Base-by-base conservation (phyloP, 64 coral and sea anemone genomes). In the Pocillopora verrucosa region DNA sequence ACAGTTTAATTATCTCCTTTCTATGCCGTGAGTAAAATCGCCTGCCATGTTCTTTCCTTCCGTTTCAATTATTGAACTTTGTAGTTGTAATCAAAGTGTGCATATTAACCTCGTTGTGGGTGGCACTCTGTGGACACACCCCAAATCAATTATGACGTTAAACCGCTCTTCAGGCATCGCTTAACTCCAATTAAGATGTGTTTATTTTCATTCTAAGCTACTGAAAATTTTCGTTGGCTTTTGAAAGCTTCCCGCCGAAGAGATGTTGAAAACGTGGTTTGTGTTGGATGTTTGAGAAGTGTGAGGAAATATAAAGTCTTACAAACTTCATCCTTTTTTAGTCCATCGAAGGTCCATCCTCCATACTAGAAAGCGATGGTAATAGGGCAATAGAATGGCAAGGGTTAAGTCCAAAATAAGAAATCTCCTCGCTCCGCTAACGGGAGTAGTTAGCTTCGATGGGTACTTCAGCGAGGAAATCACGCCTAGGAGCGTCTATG, bases 81-180 rank as follows among this genome's bases (percentile, higher is more conserved):
- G 20, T 20, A 25, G 63, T 56, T 85, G 82, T 85, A 85, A 84
- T 84, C 65, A 45, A 69, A 85, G 57, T 72, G 38, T 85, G 68
- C 64, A 72, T 85, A 85, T 67, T 85, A 22, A 67, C 72, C 24
- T 58, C 82, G 5, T 19, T 72, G 82, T 85, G 82, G 82, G 82
- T 85, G 82, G 82, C 51, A 72, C 82, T 19, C 12, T 62, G 64
- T 68, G 68, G 82, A 72, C 65, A 22, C 56, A 70, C 4, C 41
- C 7, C 7, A 70, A 72, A 57, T 85, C 82, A 85, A 72, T 85
- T 72, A 69, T 67, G 79, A 83, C 60, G 60, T 68, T 65, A 58
- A 72, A 85, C 41, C 30, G 64, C 64, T 85, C 37, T 85, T 67
- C 67, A 70, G 22, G 67, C 82, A 22, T 85, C 68, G 56, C 63